Evolutionary conservation across 2,113 vertebrate species (phyloP), one percentile per base, ranked within the genome.

Genomic region (Tachysurus fulvidraco): DNA sequence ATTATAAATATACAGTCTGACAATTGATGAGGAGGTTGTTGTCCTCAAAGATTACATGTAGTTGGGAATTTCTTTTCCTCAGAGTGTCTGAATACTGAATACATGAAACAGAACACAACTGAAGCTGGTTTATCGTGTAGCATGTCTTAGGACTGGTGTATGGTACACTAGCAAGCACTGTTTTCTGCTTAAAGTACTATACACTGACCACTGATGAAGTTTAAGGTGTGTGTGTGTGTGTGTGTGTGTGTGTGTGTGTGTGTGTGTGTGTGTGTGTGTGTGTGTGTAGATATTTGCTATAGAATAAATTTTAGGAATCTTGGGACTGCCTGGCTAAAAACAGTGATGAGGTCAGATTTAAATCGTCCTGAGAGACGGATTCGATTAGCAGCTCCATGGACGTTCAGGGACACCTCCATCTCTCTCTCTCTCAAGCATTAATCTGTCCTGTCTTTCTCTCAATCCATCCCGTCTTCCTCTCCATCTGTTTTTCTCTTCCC

Each of bases 351-450:
- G 82, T 62, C 55, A 8, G 28, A 52, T 81, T 82, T 67, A 28
- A 65, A 73, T 78, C 4, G 54, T 41, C n/a, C 2, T 85, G 77
- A 88, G 28, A 64, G 87, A 81, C 65, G 23, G 57, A 60, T 76
- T 74, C 83, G 65, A 85, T 88, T 88, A 88, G 50, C 65, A 30
- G 80, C 16, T 6, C 85, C 64, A 41, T 76, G 80, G 57, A 65
- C 23, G 57, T 65, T 65, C 80, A 87, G 85, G 85, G 85, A 87
- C 85, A 76, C 80, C 57, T 36, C 17, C 44, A 55, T 64, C 69
- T 74, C 59, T 6, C 59, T n/a, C n/a, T 36, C 36, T 36, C n/a
- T 21, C 44, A 28, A 28, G 55, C 80, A 87, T 82, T 71, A 83
- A 87, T 81, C 87, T 84, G 52, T 81, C 83, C 73, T 36, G 59